Conservation (phyloP, 2,797 vertebrate genomes). For the Pteropus rufus region DNA sequence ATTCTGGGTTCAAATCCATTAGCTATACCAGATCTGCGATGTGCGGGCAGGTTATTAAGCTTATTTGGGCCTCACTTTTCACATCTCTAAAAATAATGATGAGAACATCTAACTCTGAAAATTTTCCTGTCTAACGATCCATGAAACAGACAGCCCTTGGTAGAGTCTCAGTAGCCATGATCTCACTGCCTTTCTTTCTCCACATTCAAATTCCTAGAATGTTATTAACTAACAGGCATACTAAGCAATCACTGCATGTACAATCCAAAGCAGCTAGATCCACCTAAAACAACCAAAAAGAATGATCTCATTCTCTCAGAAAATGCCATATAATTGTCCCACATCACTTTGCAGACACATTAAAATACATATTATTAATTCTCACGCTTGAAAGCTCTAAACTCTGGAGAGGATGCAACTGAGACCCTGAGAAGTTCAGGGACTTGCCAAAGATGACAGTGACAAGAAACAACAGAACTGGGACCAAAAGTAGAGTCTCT, state of each 20-base stretch:
- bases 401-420: not conserved
- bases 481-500: not conserved
- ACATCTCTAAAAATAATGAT: not conserved
- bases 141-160: not conserved
- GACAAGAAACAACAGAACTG: not conserved
- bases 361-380: not conserved
- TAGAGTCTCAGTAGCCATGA: not conserved
- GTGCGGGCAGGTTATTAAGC: rapidly evolving
- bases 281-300: not conserved
- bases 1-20: not conserved
- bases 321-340: not conserved
- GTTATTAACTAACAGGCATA: not conserved
- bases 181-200: not conserved
- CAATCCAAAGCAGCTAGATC: not conserved
- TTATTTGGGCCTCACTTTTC: not conserved
- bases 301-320: not conserved
- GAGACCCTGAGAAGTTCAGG: not conserved
- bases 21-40: rapidly evolving
- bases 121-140: not conserved
- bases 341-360: not conserved
- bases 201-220: not conserved
- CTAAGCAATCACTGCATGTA: not conserved
- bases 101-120: not conserved
- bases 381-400: not conserved
- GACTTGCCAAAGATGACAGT: not conserved